A percentile compares a stretch with the other conserved stretches of the same genome.
Evolutionary conservation across 2,113 vertebrate species (phyloP).

Genomic region (Bostrychus sinensis): DNA sequence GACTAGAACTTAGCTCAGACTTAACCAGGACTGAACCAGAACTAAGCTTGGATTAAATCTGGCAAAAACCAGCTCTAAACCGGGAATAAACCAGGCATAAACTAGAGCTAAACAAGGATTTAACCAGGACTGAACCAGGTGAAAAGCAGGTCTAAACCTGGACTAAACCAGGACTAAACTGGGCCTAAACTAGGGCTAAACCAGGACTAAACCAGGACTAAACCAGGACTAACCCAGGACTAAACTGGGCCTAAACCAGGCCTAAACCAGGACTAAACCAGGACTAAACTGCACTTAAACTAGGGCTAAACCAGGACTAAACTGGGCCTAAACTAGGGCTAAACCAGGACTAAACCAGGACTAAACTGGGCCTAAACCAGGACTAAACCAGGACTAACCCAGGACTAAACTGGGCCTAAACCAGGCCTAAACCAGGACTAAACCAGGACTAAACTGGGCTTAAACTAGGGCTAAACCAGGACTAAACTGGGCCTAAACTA

Average conservation of each 20-base stretch:
- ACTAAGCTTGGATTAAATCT: background rate
- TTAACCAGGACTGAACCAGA: background rate
- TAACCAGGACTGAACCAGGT: background rate
- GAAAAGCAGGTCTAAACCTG: slow-evolving; percentile 77
- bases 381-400: background rate
- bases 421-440: slow-evolving; percentile 88
- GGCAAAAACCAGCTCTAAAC: background rate
- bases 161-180: slow-evolving; percentile 90
- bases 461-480: background rate
- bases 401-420: slow-evolving; percentile 51
- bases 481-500: background rate
- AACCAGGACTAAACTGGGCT: slow-evolving; percentile 28
- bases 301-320: background rate
- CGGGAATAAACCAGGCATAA: background rate
- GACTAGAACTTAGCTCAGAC: too few species aligned
- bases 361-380: background rate
- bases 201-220: slow-evolving; percentile 27
- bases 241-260: background rate
- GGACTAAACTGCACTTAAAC: too few species aligned
- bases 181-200: slow-evolving; percentile 85
- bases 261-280: background rate
- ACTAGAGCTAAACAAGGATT: background rate
- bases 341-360: background rate
- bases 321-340: background rate
- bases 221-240: background rate